Evolutionary conservation across 2,113 vertebrate species (phyloP), one percentile per base, ranked within the genome.

Genomic region (Gopherus evgoodei): DNA sequence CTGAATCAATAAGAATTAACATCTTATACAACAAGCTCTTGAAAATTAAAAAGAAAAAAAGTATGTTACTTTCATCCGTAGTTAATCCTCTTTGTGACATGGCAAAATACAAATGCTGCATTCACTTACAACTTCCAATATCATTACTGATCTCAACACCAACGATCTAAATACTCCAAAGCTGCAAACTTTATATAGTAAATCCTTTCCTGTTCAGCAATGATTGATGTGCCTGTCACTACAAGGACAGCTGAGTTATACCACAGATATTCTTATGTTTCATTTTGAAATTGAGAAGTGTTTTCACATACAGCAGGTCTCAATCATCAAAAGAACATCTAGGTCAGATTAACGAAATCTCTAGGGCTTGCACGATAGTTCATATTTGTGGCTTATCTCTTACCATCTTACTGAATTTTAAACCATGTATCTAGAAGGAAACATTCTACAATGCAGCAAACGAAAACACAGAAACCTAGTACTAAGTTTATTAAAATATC

Each of bases 311-410:
- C 95, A 97, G 92, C 90, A 93, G 95, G 94, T 98, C 98, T 98
- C 98, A 98, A 99, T 98, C 98, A 98, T 98, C 97, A 99, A 99
- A 99, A 98, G 98, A 98, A 98, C 98, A 98, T 99, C 98, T 98
- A 98, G 98, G 98, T 99, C 98, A 98, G 98, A 98, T 98, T 98
- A 98, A 98, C 97, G 97, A 98, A 99, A 99, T 98, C 98, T 98
- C 98, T 95, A 95, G 95, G 90, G 97, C 97, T 98, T 98, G 96
- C 94, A 95, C 96, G 96, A 98, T 91, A 97, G 97, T 98, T 96
- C 95, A 97, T 93, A 97, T 98, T 98, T 97, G 96, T 97, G 96
- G 98, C 95, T 98, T 98, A 98, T 98, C 98, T 98, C 95, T 97
- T 94, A 97, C 93, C 95, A 98, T 98, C 97, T 98, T 97, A 97